A percentile compares a stretch with the other conserved stretches of the same genome.
Conservation (phyloP, 2,888 invertebrate genomes). For the Pachycephus smyrnensis region DNA sequence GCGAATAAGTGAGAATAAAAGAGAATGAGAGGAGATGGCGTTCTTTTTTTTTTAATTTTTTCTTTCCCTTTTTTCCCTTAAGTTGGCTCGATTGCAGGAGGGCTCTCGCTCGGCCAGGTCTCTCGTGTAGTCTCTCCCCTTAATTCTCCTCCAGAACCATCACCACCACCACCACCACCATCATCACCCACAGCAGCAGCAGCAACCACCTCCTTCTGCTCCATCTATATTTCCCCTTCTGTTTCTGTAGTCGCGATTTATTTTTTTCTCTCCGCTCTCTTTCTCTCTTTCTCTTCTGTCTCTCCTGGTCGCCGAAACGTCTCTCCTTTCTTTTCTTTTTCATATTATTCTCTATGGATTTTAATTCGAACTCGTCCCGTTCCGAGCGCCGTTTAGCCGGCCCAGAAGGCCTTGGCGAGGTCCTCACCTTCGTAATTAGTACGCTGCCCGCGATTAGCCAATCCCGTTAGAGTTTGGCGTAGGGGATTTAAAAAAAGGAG, state of each 20-base stretch:
- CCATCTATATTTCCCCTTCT: background rate
- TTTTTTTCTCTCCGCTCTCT: background rate
- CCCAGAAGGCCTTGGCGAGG: background rate
- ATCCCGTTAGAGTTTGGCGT: background rate
- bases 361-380: background rate
- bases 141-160: background rate
- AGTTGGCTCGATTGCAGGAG: background rate
- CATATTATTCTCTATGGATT: background rate
- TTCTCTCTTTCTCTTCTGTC: constrained; percentile 3
- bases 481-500: background rate
- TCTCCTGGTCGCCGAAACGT: constrained; percentile 17
- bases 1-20: background rate
- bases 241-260: background rate
- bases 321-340: background rate
- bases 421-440: background rate
- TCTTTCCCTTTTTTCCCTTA: background rate
- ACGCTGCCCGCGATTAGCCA: background rate
- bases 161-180: too few relatives aligned
- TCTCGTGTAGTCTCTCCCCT: background rate
- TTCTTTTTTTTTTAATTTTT: too few relatives aligned
- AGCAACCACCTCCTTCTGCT: background rate
- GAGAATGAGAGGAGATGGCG: background rate
- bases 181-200: background rate
- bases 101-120: background rate
- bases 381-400: background rate